These are phyloP conservation scores for Bombus cullumanus DNA, from an alignment of 1,140 invertebrate species.

Conservation along the genomic window DNA sequence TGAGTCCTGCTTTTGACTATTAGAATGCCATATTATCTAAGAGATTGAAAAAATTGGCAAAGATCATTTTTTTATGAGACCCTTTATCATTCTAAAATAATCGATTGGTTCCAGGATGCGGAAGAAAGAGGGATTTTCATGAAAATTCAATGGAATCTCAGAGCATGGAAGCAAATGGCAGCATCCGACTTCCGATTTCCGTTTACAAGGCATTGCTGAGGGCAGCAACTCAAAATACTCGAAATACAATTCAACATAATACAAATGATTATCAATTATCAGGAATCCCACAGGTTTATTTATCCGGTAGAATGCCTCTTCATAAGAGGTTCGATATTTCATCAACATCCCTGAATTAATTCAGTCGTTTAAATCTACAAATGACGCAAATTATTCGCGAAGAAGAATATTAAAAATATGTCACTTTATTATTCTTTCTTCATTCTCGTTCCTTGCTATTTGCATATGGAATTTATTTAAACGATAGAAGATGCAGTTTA, in stretches of 20 bases:
- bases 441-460: background rate
- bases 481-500: background rate
- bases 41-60: background rate
- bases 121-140: constrained; percentile 66
- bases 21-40: no score
- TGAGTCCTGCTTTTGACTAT: no score
- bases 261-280: constrained; percentile 40
- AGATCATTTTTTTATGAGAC: background rate
- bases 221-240: constrained; percentile 56
- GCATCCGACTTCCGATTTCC: constrained; percentile 61
- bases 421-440: background rate
- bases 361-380: background rate
- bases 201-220: constrained; percentile 64
- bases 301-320: constrained; percentile 26
- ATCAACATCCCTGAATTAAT: constrained; percentile 10
- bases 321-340: constrained; percentile 39
- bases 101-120: constrained; percentile 65
- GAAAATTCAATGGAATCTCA: constrained; percentile 23
- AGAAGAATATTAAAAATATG: background rate
- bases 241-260: constrained; percentile 44
- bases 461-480: background rate
- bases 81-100: background rate
- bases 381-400: background rate
- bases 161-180: constrained; percentile 30
- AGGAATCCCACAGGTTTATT: constrained; percentile 40